phyloP scores from a whole-genome alignment of 2,113 vertebrate species.

The Haliaeetus leucogaster region DNA sequence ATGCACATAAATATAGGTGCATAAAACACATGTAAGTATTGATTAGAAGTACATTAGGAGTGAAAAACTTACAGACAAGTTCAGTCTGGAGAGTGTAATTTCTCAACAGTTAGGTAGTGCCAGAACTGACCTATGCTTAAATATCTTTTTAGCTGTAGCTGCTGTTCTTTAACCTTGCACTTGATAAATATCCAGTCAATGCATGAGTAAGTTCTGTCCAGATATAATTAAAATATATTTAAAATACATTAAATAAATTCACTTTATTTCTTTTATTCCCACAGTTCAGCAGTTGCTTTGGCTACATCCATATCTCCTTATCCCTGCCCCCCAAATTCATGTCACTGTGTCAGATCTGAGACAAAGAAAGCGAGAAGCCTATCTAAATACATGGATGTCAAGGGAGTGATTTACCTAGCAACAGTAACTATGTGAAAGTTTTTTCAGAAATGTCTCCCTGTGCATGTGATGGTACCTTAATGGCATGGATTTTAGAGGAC shows the following conservation, averaged over 20 bases:
- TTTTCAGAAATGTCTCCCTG: slow-evolving; percentile 3
- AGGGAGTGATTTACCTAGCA: slow-evolving; percentile 63
- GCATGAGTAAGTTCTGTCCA: background rate
- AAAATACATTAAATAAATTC: background rate
- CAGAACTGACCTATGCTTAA: background rate
- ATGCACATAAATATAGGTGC: background rate
- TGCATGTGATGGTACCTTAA: background rate
- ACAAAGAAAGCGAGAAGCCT: slow-evolving; percentile 40
- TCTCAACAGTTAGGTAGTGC: background rate
- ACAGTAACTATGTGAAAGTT: slow-evolving; percentile 58
- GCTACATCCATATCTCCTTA: background rate
- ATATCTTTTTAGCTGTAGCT: background rate
- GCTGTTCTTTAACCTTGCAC: background rate
- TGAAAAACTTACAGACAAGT: background rate
- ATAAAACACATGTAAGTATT: background rate
- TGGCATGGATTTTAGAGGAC: background rate
- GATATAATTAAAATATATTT: background rate
- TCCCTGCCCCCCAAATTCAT: background rate
- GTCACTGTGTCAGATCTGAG: background rate
- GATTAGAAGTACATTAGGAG: background rate
- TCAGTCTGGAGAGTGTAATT: background rate
- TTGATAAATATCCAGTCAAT: background rate
- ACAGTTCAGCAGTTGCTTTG: background rate
- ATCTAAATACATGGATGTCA: slow-evolving; percentile 18
- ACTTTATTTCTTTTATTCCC: background rate